Percentiles rank a stretch among this genome's conserved stretches.
Evolutionary conservation across 1,140 invertebrate genomes (phyloP).

Genomic region (Nylanderia fulva): DNA sequence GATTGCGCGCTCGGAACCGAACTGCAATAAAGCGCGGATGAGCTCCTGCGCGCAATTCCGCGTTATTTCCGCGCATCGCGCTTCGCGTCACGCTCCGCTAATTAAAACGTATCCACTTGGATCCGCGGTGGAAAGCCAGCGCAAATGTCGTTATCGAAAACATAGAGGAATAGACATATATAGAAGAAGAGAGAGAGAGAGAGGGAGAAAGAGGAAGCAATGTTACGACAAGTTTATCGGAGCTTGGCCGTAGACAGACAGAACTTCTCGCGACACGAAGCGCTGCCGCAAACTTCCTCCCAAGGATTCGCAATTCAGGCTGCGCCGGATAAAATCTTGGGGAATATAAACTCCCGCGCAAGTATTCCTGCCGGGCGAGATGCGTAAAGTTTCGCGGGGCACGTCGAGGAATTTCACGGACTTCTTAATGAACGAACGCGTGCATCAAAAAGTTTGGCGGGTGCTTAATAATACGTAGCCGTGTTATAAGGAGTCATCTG

Average conservation of each 20-base stretch:
- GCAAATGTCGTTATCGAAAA: constrained; percentile 11
- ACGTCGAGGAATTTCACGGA: constrained; percentile 15
- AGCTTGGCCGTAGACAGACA: not conserved
- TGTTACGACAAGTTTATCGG: constrained; percentile 26
- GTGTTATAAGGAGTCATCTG: not conserved
- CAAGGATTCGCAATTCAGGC: not conserved
- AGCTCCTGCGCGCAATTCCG: not conserved
- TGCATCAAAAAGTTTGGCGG: constrained; percentile 35
- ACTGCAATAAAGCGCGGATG: not conserved
- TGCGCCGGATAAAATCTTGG: constrained; percentile 31
- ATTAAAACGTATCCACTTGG: constrained; percentile 48
- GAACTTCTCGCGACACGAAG: constrained; percentile 34
- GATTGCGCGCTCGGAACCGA: not conserved
- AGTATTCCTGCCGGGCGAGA: not conserved
- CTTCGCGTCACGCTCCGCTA: constrained; percentile 32
- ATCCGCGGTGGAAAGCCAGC: not conserved
- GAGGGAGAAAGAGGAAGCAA: not conserved
- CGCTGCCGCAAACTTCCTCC: not conserved
- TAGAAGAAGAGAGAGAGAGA: not conserved
- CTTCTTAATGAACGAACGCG: constrained; percentile 30
- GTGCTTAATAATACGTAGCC: constrained; percentile 28
- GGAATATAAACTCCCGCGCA: constrained; percentile 7
- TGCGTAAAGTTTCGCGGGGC: constrained; percentile 9
- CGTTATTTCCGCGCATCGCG: constrained; percentile 32
- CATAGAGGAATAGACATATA: not conserved